Evolutionary conservation across 2,797 vertebrate genomes (phyloP).

Genomic region (Huso huso): DNA sequence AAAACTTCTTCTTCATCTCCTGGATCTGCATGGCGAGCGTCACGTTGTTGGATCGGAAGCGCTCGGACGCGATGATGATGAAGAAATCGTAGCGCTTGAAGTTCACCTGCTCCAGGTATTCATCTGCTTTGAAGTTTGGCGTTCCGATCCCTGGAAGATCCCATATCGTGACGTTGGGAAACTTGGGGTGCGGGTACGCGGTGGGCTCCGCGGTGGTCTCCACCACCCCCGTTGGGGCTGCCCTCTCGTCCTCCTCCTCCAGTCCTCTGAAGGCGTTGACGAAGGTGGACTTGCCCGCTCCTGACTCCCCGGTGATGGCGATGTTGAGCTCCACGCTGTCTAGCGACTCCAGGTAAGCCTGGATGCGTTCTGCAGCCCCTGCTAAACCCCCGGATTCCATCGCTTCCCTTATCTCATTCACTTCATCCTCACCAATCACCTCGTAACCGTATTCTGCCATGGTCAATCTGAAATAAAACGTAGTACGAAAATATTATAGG

Average conservation of each 20-base stretch:
- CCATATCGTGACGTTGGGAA: slow-evolving; percentile 53
- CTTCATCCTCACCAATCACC: neutral
- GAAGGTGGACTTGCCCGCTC: slow-evolving; percentile 43
- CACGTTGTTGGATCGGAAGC: slow-evolving; percentile 51
- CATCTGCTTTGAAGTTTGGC: slow-evolving; percentile 42
- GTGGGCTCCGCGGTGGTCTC: slow-evolving; percentile 28
- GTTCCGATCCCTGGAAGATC: slow-evolving; percentile 61
- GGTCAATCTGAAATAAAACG: neutral
- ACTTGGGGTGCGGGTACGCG: slow-evolving; percentile 46
- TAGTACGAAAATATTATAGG: too few species aligned
- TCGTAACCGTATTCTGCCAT: slow-evolving; percentile 7
- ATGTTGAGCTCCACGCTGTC: slow-evolving; percentile 29
- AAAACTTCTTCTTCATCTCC: slow-evolving; percentile 52
- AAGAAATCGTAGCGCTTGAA: slow-evolving; percentile 63
- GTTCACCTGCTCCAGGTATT: slow-evolving; percentile 48
- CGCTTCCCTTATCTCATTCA: slow-evolving; percentile 17
- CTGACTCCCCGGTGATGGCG: slow-evolving; percentile 38
- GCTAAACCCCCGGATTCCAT: slow-evolving; percentile 8
- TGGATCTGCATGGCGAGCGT: slow-evolving; percentile 50
- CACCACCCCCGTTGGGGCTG: slow-evolving; percentile 28
- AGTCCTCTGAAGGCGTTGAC: slow-evolving; percentile 35
- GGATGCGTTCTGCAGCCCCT: slow-evolving; percentile 19
- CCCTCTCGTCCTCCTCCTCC: slow-evolving; percentile 12
- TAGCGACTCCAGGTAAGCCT: slow-evolving; percentile 13
- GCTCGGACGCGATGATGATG: slow-evolving; percentile 42